Evolutionary conservation across 2,888 invertebrate genomes (phyloP).

Genomic region (Caenorhabditis wallacei): DNA sequence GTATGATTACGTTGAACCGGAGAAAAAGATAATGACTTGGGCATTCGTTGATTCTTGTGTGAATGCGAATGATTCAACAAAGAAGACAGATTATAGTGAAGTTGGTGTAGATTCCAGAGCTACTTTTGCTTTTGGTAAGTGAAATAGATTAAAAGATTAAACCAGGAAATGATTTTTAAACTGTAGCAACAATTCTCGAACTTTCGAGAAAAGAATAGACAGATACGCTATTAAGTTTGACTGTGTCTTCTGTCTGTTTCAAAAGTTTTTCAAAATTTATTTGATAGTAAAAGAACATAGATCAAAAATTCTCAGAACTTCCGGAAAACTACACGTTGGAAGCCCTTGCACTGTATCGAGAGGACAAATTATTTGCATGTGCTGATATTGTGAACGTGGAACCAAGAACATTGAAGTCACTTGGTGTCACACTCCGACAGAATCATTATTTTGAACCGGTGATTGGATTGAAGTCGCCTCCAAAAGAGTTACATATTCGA

Average conservation of each 20-base stretch:
- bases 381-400: slow-evolving; percentile 69
- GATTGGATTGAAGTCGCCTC: slow-evolving; percentile 33
- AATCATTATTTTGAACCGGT: slow-evolving; percentile 66
- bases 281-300: slow-evolving; percentile 20
- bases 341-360: slow-evolving; percentile 68
- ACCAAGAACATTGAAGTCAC: slow-evolving; percentile 67
- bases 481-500: slow-evolving; percentile 61
- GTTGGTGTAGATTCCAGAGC: slow-evolving; percentile 73
- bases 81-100: slow-evolving; percentile 68
- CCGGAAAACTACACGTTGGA: slow-evolving; percentile 65
- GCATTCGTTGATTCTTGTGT: slow-evolving; percentile 71
- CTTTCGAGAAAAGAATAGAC: not conserved
- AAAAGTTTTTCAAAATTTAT: slow-evolving; percentile 4
- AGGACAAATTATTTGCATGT: slow-evolving; percentile 71
- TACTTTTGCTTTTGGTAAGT: slow-evolving; percentile 68
- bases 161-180: not conserved
- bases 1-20: slow-evolving; percentile 67
- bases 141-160: too few species aligned
- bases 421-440: slow-evolving; percentile 63
- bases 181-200: too few species aligned
- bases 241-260: slow-evolving; percentile 22
- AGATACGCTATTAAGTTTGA: not conserved
- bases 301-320: slow-evolving; percentile 27
- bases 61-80: slow-evolving; percentile 41
- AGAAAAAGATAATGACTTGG: slow-evolving; percentile 72